phyloP scores from a whole-genome alignment of 35 echinoderm and acorn worm genomes.

The Amphiura filiformis region DNA sequence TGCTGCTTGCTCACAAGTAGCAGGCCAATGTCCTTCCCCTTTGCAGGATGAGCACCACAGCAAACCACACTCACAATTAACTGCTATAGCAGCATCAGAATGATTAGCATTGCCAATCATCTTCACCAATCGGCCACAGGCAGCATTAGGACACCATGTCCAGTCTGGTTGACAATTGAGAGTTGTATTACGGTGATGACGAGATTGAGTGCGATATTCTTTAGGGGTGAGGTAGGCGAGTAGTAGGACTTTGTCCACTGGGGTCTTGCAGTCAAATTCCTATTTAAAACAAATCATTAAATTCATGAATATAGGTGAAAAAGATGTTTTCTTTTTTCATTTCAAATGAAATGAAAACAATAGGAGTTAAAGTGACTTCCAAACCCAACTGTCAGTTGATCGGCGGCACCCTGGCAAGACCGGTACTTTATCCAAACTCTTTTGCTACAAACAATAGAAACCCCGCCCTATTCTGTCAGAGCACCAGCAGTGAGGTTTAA shows the following conservation, averaged over 20 bases:
- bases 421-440: too few species aligned
- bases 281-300: slow-evolving; percentile 8
- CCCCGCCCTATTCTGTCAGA: too few species aligned
- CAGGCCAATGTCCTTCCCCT: slow-evolving; percentile 90
- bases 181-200: slow-evolving; percentile 35
- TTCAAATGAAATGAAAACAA: too few species aligned
- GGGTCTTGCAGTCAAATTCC: slow-evolving; percentile 63
- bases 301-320: too few species aligned
- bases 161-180: slow-evolving; percentile 35
- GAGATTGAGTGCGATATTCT: slow-evolving; percentile 39
- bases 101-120: background rate
- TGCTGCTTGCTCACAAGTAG: slow-evolving; percentile 77
- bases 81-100: slow-evolving; percentile 16
- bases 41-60: slow-evolving; percentile 85
- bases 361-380: too few species aligned
- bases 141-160: slow-evolving; percentile 77
- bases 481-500: too few species aligned
- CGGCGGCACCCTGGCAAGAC: too few species aligned
- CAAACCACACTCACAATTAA: slow-evolving; percentile 79
- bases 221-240: slow-evolving; percentile 55
- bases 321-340: too few species aligned
- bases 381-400: background rate
- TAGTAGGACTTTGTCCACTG: slow-evolving; percentile 59
- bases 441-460: too few species aligned
- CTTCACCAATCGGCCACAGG: slow-evolving; percentile 64